A percentile compares a stretch with the other conserved stretches of the same genome.
Evolutionary conservation across 2,113 vertebrate species (phyloP).

Genomic region (Chloropsis hardwickii): DNA sequence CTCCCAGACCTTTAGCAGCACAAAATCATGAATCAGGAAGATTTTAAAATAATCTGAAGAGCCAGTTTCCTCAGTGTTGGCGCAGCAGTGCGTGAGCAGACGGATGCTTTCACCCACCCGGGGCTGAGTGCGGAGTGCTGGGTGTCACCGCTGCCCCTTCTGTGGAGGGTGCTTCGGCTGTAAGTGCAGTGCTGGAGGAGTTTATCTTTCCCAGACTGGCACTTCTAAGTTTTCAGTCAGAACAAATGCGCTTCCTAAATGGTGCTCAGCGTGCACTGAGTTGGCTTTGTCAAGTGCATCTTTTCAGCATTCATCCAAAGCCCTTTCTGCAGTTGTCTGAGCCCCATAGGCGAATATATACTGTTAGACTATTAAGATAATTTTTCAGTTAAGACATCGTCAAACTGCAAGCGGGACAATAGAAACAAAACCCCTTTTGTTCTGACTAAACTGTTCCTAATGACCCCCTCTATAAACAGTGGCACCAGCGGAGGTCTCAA

Average conservation of each 20-base stretch:
- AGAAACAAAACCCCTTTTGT: constrained; percentile 93
- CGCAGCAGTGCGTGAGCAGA: background rate
- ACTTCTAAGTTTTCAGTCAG: constrained; percentile 48
- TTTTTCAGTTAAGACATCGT: constrained; percentile 72
- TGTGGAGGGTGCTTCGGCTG: background rate
- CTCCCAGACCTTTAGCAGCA: background rate
- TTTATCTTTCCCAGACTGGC: background rate
- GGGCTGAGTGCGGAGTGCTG: rapidly evolving
- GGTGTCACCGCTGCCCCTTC: background rate
- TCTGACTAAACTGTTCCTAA: constrained; percentile 85
- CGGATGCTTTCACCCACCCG: background rate
- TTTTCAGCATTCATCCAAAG: constrained; percentile 47
- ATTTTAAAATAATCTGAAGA: background rate
- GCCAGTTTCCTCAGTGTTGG: background rate
- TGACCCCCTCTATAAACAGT: constrained; percentile 87
- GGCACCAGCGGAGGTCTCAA: constrained; percentile 78
- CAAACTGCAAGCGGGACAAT: constrained; percentile 83
- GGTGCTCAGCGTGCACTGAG: background rate
- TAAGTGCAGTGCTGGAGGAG: background rate
- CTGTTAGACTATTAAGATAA: constrained; percentile 65
- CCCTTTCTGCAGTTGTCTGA: constrained; percentile 22
- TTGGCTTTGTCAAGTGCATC: constrained; percentile 62
- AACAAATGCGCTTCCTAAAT: background rate
- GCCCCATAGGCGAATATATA: constrained; percentile 51
- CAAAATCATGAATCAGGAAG: constrained; percentile 7